Evolutionary conservation across 2,797 vertebrate genomes (phyloP).

Genomic region (Hephaestus fuliginosus): DNA sequence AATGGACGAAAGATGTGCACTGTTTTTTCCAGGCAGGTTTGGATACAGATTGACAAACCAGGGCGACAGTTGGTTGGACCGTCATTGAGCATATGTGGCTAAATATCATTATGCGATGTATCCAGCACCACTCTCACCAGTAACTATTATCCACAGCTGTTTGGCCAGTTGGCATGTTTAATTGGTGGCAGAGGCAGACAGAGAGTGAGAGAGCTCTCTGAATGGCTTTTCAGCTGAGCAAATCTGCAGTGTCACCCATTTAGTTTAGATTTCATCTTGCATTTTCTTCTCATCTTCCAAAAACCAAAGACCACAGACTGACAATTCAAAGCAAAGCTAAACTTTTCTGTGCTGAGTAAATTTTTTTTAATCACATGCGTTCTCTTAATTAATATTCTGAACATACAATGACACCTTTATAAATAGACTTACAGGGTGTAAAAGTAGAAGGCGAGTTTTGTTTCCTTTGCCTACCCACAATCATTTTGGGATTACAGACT

Average conservation of each 20-base stretch:
- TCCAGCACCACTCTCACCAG: not conserved
- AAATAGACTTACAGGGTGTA: not conserved
- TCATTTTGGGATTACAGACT: not conserved
- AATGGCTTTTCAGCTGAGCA: not conserved
- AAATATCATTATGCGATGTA: not conserved
- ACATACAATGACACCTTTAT: not conserved
- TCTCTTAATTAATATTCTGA: not conserved
- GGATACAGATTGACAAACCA: not conserved
- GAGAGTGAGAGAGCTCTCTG: not conserved
- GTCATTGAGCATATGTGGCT: not conserved
- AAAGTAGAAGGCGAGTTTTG: not conserved
- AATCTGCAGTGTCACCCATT: not conserved
- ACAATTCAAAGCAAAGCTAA: not conserved
- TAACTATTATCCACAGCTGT: not conserved
- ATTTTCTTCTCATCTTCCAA: not conserved
- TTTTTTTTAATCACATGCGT: not conserved
- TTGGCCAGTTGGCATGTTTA: not conserved
- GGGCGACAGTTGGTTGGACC: not conserved
- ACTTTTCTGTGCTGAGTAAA: not conserved
- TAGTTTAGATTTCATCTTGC: not conserved
- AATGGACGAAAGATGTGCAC: not conserved
- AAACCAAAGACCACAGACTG: not conserved
- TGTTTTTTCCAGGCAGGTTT: constrained; percentile 10
- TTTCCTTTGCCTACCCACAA: not conserved
- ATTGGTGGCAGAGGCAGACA: not conserved